Evolutionary conservation across 2,888 invertebrate species (phyloP).

Genomic region (Hypomecis punctinalis): DNA sequence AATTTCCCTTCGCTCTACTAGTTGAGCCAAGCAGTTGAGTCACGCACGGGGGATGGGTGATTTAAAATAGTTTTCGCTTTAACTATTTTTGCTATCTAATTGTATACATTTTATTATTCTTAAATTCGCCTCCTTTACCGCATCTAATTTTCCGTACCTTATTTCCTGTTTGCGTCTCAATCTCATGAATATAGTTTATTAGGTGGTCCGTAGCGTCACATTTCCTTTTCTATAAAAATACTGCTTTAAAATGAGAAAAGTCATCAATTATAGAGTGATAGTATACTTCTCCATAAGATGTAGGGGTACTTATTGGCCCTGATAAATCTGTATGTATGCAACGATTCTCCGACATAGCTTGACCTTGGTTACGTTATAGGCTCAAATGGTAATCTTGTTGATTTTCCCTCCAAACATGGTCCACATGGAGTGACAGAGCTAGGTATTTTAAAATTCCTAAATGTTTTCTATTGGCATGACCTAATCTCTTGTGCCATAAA

Average conservation of each 20-base stretch:
- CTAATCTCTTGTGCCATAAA: conserved; percentile 1
- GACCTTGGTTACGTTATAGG: conserved; percentile 8
- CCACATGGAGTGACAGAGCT: background rate
- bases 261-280: conserved; percentile 34
- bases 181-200: conserved; percentile 32
- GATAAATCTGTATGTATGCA: conserved; percentile 34
- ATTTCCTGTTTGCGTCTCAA: conserved; percentile 29
- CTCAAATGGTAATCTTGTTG: conserved; percentile 4
- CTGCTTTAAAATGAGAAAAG: conserved; percentile 27
- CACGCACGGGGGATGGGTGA: no score
- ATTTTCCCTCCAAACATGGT: conserved; percentile 13
- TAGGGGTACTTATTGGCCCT: conserved; percentile 25
- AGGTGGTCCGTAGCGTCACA: conserved; percentile 34
- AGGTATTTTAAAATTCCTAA: background rate
- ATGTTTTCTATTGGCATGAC: background rate
- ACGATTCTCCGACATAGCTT: conserved; percentile 20
- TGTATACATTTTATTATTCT: background rate
- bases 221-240: conserved; percentile 33
- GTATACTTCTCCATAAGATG: conserved; percentile 30
- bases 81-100: conserved; percentile 13
- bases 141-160: conserved; percentile 33
- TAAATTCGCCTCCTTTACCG: conserved; percentile 34
- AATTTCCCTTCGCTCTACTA: no score
- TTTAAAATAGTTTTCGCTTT: no score
- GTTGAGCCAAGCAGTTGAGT: no score